Percentiles rank a stretch among this genome's conserved stretches.
These are phyloP conservation scores for Diploptera punctata DNA, from an alignment of 2,888 invertebrate genomes.

Conservation along the genomic window DNA sequence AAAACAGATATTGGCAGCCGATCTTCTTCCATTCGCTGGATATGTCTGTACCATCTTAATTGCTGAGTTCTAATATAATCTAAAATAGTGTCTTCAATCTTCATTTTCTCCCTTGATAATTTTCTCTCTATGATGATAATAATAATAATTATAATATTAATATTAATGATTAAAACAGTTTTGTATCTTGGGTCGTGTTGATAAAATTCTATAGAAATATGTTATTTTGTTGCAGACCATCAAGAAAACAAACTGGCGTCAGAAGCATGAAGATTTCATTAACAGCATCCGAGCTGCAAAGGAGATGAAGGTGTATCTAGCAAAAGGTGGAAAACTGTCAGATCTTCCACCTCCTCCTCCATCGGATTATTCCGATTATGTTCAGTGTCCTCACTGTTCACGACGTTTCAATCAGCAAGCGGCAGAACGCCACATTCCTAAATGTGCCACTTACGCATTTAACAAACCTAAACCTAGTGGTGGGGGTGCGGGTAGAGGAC, in stretches of 20 bases:
- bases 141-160: too few relatives aligned
- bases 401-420: slow-evolving; percentile 84
- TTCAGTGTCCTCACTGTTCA: slow-evolving; percentile 87
- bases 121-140: too few relatives aligned
- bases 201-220: too few relatives aligned
- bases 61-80: too few relatives aligned
- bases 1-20: too few relatives aligned
- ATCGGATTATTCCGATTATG: slow-evolving; percentile 87
- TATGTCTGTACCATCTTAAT: too few relatives aligned
- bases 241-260: slow-evolving; percentile 81
- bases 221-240: slow-evolving; percentile 42
- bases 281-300: slow-evolving; percentile 90
- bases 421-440: slow-evolving; percentile 91
- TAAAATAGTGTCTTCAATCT: too few relatives aligned
- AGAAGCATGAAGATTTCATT: slow-evolving; percentile 94
- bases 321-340: slow-evolving; percentile 83
- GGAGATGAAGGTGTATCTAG: slow-evolving; percentile 78
- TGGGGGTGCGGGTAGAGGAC: slow-evolving; percentile 36
- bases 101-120: too few relatives aligned
- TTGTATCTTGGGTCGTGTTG: too few relatives aligned
- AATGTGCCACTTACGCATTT: slow-evolving; percentile 82
- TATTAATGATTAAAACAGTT: too few relatives aligned
- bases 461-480: slow-evolving; percentile 70
- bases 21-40: too few relatives aligned
- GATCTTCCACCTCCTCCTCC: slow-evolving; percentile 92